Evolutionary conservation across 2,113 vertebrate genomes (phyloP).

Genomic region (Psittacula cyanocephala): DNA sequence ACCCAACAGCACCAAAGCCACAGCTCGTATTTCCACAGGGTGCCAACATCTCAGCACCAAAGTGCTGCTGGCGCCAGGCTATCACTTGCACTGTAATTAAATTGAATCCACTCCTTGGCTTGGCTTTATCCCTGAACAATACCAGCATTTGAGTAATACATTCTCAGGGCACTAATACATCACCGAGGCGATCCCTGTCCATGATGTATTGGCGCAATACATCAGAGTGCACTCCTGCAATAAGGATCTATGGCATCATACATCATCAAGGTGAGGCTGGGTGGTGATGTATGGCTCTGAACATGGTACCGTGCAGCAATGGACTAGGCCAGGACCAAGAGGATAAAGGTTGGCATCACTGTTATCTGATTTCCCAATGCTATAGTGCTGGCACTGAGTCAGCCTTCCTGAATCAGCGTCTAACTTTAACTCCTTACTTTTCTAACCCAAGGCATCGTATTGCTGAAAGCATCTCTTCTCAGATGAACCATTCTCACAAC

Average conservation of each 20-base stretch:
- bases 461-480: background rate
- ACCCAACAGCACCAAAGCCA: slow-evolving; percentile 10
- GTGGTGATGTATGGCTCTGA: slow-evolving; percentile 68
- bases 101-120: slow-evolving; percentile 78
- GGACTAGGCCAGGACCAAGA: slow-evolving; percentile 43
- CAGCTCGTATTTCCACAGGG: slow-evolving; percentile 52
- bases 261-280: slow-evolving; percentile 69
- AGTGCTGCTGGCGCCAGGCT: background rate
- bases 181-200: slow-evolving; percentile 63
- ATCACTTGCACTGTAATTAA: slow-evolving; percentile 74
- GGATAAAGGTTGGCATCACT: slow-evolving; percentile 18
- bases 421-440: slow-evolving; percentile 10
- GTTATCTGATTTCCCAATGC: background rate
- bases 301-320: slow-evolving; percentile 54
- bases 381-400: slow-evolving; percentile 1
- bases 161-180: slow-evolving; percentile 76
- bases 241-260: slow-evolving; percentile 75
- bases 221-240: slow-evolving; percentile 69
- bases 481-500: background rate
- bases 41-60: slow-evolving; percentile 63
- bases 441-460: background rate
- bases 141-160: slow-evolving; percentile 66
- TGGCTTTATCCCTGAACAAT: slow-evolving; percentile 73
- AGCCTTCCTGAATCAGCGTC: background rate
- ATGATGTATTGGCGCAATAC: slow-evolving; percentile 70